Evolutionary conservation across 2,888 invertebrate species (phyloP), one percentile per base, ranked within the genome.

Genomic region (Eupithecia tripunctaria): DNA sequence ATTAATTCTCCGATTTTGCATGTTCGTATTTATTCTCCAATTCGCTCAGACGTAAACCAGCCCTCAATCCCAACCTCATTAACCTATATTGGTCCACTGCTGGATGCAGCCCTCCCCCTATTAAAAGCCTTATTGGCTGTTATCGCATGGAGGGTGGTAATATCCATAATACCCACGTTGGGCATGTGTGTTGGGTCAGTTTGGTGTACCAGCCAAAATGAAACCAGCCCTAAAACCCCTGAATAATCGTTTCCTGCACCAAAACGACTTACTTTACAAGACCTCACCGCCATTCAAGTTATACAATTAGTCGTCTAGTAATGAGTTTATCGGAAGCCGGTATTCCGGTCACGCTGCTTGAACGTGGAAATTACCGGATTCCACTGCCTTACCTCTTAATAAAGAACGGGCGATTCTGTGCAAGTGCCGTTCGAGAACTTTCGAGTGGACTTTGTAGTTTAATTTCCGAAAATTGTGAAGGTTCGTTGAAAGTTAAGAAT

Each of bases 271-370:
- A 25, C 12, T 25, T 56, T 73, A 71, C 72, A 76, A 74, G 75
- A 76, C 76, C 76, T 76, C 71, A 74, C 63, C 74, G 70, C 75
- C 73, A 63, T 67, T 78, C 70, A 72, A 78, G 70, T 74, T 69
- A 80, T 79, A 80, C 78, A 82, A 81, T 82, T 82, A 80, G 77
- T 74, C 68, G 62, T 71, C 76, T 76, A 69, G 78, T 81, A 81
- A 81, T 82, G 77, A 80, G 79, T 79, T 81, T 79, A 79, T 79
- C 66, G 77, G 74, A 38, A 36, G 21, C 27, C 38, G 67, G 71
- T 63, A 74, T 74, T 71, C 74, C 18, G 67, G 74, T 68, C 74
- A 74, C 74, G 74, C 41, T 60, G 27, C 32, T 6, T 65, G 62
- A 66, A 74, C 71, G 71, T 64, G 64, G 64, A 64, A 64, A 64